Evolutionary conservation across 2,888 invertebrate species (phyloP), one percentile per base, ranked within the genome.

Genomic region (Saturnia japonica): DNA sequence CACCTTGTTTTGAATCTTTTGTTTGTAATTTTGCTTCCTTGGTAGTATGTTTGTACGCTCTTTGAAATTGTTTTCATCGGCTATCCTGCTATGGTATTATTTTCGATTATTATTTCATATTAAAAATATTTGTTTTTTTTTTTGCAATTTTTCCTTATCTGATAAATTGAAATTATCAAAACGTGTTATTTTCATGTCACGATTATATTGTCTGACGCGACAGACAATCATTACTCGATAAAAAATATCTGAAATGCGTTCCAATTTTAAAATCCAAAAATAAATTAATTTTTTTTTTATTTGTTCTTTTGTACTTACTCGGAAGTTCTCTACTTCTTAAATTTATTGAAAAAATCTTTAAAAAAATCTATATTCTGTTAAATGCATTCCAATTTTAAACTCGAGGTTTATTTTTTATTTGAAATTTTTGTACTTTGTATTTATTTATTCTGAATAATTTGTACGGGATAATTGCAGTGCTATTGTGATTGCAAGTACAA

Each of bases 1-100:
- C n/a, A n/a, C 69, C 43, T 67, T 73, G 73, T 71, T 79, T 82
- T 84, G 78, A 78, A 75, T 85, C 81, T 83, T 85, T 88, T 89
- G 87, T 89, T 88, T 88, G 82, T 73, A 70, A 74, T 82, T 78
- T 75, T 76, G 80, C 85, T 89, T 89, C 88, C 88, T 88, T 77
- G 72, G 79, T 76, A 75, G 80, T 80, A 80, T 78, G 78, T 82
- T 82, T 81, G 75, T 76, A 75, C 72, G 70, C 74, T 74, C 74
- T 74, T 69, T 47, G 40, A 47, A 51, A 67, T 69, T 81, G 77
- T 80, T 82, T 77, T 74, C 69, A 67, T 66, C 71, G 22, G 42
- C 74, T 76, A 73, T 80, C 81, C 78, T 78, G 78, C 75, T 69
- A 54, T 22, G n/a, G 14, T 54, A 54, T 28, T 71, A 60, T 40